These are phyloP conservation scores for Rhabdornis inornatus DNA, from an alignment of 2,113 vertebrate genomes.

Conservation along the genomic window DNA sequence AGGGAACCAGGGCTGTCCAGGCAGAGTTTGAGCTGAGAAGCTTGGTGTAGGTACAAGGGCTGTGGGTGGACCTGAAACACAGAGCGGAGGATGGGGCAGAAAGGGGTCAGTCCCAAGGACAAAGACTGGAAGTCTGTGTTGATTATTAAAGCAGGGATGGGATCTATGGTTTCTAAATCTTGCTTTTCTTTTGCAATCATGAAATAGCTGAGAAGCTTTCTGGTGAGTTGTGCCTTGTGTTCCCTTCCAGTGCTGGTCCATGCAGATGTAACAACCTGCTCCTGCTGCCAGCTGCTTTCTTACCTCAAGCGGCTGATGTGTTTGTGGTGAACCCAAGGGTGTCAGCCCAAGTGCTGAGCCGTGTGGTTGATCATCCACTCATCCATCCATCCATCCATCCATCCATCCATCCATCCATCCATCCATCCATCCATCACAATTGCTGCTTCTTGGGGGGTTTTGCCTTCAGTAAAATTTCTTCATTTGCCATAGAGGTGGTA, in stretches of 20 bases:
- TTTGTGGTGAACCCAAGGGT: neutral
- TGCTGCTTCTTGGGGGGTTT: neutral
- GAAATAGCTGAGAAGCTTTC: neutral
- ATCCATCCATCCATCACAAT: neutral
- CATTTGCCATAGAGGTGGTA: neutral
- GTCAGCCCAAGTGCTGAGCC: neutral
- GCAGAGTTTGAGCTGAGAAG: neutral
- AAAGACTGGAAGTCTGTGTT: neutral
- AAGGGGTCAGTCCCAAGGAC: neutral
- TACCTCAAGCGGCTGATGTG: neutral
- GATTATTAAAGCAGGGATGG: neutral
- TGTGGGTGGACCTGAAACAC: neutral
- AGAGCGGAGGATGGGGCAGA: neutral
- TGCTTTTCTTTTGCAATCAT: neutral
- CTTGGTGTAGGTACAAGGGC: neutral
- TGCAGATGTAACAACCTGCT: neutral
- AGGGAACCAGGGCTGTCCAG: neutral
- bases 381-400: neutral
- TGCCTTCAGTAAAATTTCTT: neutral
- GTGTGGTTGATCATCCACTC: neutral
- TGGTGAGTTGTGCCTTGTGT: neutral
- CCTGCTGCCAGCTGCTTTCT: neutral
- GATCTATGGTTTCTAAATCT: neutral
- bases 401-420: no score
- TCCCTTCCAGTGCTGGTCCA: neutral